Evolutionary conservation across 2,113 vertebrate species (phyloP).

Genomic region (Phocoena phocoena): DNA sequence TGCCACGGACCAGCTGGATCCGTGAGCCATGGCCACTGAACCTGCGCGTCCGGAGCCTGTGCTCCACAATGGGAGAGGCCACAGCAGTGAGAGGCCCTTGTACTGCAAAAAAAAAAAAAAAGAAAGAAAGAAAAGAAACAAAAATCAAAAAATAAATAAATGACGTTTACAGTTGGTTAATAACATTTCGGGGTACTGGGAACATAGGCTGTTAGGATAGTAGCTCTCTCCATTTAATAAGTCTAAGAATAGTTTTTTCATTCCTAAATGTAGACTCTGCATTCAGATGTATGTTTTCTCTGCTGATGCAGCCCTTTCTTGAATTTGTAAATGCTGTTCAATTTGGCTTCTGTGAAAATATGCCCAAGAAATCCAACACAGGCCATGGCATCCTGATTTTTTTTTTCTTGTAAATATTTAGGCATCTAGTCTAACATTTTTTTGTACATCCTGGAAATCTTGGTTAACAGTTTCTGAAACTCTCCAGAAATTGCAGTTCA

Average conservation of each 20-base stretch:
- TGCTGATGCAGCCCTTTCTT: background rate
- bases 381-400: background rate
- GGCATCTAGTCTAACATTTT: background rate
- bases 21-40: no score
- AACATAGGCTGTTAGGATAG: background rate
- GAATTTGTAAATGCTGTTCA: background rate
- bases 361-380: background rate
- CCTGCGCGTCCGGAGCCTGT: no score
- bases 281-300: background rate
- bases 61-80: no score
- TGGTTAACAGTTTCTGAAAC: background rate
- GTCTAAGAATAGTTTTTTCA: background rate
- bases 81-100: no score
- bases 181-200: background rate
- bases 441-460: background rate
- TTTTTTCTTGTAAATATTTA: background rate
- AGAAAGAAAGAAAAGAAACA: no score
- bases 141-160: background rate
- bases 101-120: no score
- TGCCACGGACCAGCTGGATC: accelerated
- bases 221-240: background rate
- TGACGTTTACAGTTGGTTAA: background rate
- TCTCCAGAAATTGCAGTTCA: background rate
- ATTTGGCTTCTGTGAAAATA: background rate
- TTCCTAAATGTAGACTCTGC: background rate